Evolutionary conservation across 1,140 invertebrate genomes (phyloP).

Genomic region (Octopus sinensis): DNA sequence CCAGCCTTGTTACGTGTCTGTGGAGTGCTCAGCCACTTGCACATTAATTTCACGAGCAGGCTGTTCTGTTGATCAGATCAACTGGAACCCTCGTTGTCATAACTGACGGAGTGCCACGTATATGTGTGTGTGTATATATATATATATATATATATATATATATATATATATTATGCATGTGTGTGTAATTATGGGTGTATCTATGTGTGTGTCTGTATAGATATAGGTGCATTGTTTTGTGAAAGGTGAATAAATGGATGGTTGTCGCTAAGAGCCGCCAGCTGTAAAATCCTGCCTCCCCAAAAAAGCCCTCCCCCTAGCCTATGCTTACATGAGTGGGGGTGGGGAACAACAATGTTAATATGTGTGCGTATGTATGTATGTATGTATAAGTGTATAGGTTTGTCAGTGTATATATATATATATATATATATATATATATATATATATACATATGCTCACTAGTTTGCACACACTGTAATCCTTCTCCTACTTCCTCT

Average conservation of each 20-base stretch:
- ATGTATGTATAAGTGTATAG: background rate
- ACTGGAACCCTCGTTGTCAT: too few relatives aligned
- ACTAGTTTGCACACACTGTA: background rate
- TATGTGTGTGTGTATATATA: background rate
- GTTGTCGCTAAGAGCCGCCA: too few relatives aligned
- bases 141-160: background rate
- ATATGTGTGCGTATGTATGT: background rate
- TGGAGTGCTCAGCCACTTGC: too few relatives aligned
- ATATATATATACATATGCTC: background rate
- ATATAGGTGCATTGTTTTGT: background rate
- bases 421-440: background rate
- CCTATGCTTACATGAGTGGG: too few relatives aligned
- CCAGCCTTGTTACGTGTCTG: too few relatives aligned
- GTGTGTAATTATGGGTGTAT: background rate
- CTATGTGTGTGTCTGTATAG: background rate
- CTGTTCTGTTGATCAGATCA: too few relatives aligned
- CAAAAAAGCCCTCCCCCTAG: too few relatives aligned
- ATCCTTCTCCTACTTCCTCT: too few relatives aligned
- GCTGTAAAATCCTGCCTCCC: too few relatives aligned
- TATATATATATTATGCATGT: background rate
- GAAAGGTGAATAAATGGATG: background rate
- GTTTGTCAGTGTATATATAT: background rate
- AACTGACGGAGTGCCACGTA: background rate
- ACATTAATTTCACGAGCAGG: too few relatives aligned
- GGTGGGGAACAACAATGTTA: background rate